Base-by-base conservation (phyloP, 2,888 invertebrate genomes). In the Eumerus sabulonum region DNA sequence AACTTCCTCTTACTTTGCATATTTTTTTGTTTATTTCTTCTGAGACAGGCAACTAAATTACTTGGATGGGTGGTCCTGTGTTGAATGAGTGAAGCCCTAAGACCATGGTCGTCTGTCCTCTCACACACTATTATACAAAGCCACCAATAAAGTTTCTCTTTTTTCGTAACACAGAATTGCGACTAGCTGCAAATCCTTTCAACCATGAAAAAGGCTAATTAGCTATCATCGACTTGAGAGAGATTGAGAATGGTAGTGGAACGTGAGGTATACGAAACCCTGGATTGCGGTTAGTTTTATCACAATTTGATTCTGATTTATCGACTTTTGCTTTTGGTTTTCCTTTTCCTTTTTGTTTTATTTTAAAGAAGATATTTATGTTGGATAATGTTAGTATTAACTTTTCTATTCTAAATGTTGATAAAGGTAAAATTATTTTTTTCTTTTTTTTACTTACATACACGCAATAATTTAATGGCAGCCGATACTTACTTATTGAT, bases 401-500 rank as follows among this genome's bases (percentile, higher is more conserved):
- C 14, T 50, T 40, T 66, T 36, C 42, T 18, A 35, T 27, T 27
- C 7, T 27, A 27, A 27, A 7, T 4, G 7, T 27, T 27, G 27
- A 42, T 4, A 27, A 17, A 53, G 35, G 16, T 53, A 1, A 9
- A 11, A 19, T 27, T 27, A 4, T 27, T 18, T 53, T 14, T 53
- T 38, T 11, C 11, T 18, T 47, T 47, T 40, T 51, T 17, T 11
- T 38, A 17, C n/a, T n/a, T n/a, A n/a, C n/a, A n/a, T n/a, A n/a
- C n/a, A n/a, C n/a, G n/a, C n/a, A n/a, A n/a, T n/a, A n/a, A n/a
- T n/a, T n/a, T 45, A 45, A 18, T 76, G 67, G 38, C 70, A 67
- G 57, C 59, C 40, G 81, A 54, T 83, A 87, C 87, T 87, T 88
- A 87, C 87, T 87, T 87, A 87, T 87, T 79, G 87, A 87, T 77